Evolutionary conservation across 1,140 invertebrate species (phyloP).

Genomic region (Leptoteleia sp.): DNA sequence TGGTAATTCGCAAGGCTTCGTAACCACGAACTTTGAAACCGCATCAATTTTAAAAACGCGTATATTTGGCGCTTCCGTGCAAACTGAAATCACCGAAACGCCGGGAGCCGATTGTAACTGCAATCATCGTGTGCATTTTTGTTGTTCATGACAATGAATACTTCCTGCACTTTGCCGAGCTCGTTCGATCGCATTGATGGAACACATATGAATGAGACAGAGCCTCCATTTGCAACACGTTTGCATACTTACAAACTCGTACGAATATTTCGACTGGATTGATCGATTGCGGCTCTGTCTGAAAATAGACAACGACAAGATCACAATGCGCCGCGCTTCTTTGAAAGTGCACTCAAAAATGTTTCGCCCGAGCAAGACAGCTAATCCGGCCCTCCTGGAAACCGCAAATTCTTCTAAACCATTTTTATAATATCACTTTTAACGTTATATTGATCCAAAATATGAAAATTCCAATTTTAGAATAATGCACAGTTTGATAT

Average conservation of each 20-base stretch:
- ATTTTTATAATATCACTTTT: background rate
- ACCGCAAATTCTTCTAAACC: background rate
- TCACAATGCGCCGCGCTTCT: constrained; percentile 17
- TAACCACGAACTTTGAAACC: constrained; percentile 16
- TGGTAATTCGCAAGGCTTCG: constrained; percentile 28
- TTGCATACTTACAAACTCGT: constrained; percentile 62
- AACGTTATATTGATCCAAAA: background rate
- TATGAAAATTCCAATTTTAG: no score
- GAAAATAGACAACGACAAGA: constrained; percentile 46
- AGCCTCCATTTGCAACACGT: constrained; percentile 56
- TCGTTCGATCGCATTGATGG: constrained; percentile 58
- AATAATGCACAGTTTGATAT: no score
- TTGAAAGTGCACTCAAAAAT: constrained; percentile 14
- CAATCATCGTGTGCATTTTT: constrained; percentile 61
- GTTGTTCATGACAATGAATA: constrained; percentile 65
- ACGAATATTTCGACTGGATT: constrained; percentile 53
- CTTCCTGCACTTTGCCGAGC: constrained; percentile 61
- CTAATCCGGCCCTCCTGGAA: background rate
- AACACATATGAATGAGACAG: constrained; percentile 37
- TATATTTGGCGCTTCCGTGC: constrained; percentile 38
- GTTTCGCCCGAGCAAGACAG: constrained; percentile 18
- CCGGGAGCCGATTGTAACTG: constrained; percentile 55
- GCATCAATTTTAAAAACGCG: constrained; percentile 37
- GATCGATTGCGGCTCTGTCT: constrained; percentile 48
- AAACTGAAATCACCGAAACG: constrained; percentile 49